Percentiles rank a stretch among this genome's conserved stretches.
phyloP scores from a whole-genome alignment of 2,888 invertebrate genomes.

The Pyrgus malvae region DNA sequence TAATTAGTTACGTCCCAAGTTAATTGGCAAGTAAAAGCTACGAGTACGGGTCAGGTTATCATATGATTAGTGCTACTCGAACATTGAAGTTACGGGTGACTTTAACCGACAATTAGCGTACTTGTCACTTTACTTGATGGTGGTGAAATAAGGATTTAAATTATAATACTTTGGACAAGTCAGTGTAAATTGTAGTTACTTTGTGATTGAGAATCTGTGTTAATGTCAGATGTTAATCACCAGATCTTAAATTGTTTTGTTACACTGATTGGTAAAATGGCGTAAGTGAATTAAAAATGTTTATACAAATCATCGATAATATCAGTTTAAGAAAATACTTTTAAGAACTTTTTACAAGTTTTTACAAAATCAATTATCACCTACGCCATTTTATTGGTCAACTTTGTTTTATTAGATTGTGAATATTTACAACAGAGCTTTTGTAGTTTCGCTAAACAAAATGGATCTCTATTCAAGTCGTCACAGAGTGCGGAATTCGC shows the following conservation, averaged over 20 bases:
- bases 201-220: not conserved
- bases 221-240: not conserved
- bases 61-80: too few species aligned
- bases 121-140: too few species aligned
- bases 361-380: conserved; percentile 3
- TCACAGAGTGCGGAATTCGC: not conserved
- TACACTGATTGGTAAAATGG: conserved; percentile 1
- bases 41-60: too few species aligned
- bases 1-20: too few species aligned
- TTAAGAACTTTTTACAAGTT: conserved; percentile 15
- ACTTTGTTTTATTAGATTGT: not conserved
- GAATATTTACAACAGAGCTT: not conserved
- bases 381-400: conserved; percentile 1
- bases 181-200: conserved; percentile 1
- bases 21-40: too few species aligned
- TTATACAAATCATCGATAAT: conserved; percentile 17
- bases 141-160: too few species aligned
- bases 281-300: conserved; percentile 4
- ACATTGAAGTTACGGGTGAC: too few species aligned
- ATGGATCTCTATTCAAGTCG: not conserved
- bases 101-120: too few species aligned
- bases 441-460: not conserved
- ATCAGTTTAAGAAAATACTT: not conserved
- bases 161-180: too few species aligned
- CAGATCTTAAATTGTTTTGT: too few species aligned